phyloP scores from a whole-genome alignment of 1,140 invertebrate genomes.

The Epicauta chinensis region DNA sequence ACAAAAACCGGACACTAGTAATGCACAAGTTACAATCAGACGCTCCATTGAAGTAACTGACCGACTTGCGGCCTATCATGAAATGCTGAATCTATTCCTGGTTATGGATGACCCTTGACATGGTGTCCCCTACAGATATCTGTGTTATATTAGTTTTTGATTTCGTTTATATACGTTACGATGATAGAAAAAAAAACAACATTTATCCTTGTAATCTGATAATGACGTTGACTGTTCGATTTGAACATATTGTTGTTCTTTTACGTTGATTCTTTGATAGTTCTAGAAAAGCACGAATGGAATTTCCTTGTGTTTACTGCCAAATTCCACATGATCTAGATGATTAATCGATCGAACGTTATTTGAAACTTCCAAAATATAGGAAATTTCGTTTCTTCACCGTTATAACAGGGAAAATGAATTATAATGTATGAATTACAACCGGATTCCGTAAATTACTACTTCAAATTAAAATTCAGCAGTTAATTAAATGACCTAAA shows the following conservation, averaged over 20 bases:
- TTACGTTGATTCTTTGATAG: no score
- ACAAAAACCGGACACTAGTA: background rate
- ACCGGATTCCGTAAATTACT: constrained; percentile 12
- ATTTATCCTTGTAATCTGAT: constrained; percentile 6
- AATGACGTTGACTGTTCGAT: background rate
- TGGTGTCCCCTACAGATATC: constrained; percentile 27
- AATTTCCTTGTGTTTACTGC: no score
- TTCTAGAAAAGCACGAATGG: no score
- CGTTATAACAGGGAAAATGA: no score
- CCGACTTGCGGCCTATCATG: constrained; percentile 26
- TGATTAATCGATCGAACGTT: no score
- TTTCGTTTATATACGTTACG: constrained; percentile 13
- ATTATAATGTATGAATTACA: constrained; percentile 5
- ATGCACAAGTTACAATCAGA: constrained; percentile 11
- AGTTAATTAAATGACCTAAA: constrained; percentile 15
- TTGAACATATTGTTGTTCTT: no score
- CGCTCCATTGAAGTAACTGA: constrained; percentile 20
- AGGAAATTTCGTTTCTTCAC: no score
- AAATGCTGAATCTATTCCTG: constrained; percentile 35
- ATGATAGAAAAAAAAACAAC: no score
- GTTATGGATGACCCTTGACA: constrained; percentile 35
- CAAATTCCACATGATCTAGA: no score
- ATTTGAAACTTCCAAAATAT: no score
- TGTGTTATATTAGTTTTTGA: constrained; percentile 17
- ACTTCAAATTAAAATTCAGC: constrained; percentile 4